phyloP scores from a whole-genome alignment of 1,140 invertebrate species.

The Drosophila ogumai region DNA sequence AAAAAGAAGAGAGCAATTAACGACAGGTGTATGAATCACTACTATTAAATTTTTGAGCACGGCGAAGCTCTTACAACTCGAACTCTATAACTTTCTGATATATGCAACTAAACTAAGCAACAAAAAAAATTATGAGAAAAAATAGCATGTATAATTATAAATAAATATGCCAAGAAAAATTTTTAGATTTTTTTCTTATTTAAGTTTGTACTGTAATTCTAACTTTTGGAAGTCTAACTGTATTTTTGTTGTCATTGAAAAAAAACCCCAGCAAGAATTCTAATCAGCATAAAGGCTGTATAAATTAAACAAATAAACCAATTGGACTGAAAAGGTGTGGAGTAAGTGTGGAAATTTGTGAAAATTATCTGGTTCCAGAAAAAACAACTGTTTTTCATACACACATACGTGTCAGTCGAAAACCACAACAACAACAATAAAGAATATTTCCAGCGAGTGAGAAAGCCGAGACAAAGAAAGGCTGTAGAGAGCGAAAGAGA shows the following conservation, averaged over 20 bases:
- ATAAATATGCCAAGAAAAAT: not conserved
- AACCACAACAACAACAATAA: conserved; percentile 49
- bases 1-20: conserved; percentile 38
- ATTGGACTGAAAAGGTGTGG: conserved; percentile 17
- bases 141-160: too few relatives aligned
- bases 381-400: conserved; percentile 39
- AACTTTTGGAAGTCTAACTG: not conserved
- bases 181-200: not conserved
- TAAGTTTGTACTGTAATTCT: not conserved
- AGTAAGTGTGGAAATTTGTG: conserved; percentile 25
- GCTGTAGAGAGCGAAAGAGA: conserved; percentile 54
- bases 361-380: conserved; percentile 12
- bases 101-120: too few relatives aligned
- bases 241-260: conserved; percentile 1
- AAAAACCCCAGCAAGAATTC: conserved; percentile 12
- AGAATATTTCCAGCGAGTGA: conserved; percentile 54
- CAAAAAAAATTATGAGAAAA: too few relatives aligned
- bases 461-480: conserved; percentile 75
- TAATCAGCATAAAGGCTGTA: conserved; percentile 36
- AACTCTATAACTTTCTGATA: not conserved
- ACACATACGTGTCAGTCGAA: conserved; percentile 67
- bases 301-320: conserved; percentile 29
- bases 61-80: not conserved
- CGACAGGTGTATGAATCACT: conserved; percentile 59
- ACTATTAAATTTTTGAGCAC: conserved; percentile 40